These are phyloP conservation scores for Calliphora vomitoria DNA, from an alignment of 2,888 invertebrate species.

Conservation along the genomic window DNA sequence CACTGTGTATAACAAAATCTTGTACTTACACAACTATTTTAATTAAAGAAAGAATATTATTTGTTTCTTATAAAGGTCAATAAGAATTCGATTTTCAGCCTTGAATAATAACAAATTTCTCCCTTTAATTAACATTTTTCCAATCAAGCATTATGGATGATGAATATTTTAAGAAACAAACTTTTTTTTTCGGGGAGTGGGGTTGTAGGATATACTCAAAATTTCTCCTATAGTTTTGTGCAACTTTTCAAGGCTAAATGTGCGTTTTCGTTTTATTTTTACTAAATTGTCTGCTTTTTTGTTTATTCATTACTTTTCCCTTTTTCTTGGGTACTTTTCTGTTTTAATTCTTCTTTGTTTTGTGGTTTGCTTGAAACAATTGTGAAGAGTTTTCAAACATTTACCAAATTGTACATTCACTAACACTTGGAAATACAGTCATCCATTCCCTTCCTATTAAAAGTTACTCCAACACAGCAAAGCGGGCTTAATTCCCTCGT, in stretches of 20 bases:
- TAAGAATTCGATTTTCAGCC: no score
- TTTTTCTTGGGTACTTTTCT: neutral
- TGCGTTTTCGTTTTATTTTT: slow-evolving; percentile 25
- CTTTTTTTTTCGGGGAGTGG: neutral
- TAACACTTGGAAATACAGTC: neutral
- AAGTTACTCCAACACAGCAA: neutral
- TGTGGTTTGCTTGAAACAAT: slow-evolving; percentile 9
- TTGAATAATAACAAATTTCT: no score
- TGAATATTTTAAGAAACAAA: no score
- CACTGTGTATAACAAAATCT: no score
- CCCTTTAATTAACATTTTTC: no score
- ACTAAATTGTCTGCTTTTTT: neutral
- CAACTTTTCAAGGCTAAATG: slow-evolving; percentile 59
- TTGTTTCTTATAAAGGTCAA: no score
- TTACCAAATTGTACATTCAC: neutral
- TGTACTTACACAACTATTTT: no score
- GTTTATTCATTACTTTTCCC: neutral
- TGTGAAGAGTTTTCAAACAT: neutral
- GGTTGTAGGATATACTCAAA: neutral
- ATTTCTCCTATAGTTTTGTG: neutral
- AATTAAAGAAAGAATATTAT: no score
- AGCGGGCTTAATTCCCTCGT: neutral
- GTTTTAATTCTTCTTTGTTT: slow-evolving; percentile 2
- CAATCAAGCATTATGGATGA: no score
- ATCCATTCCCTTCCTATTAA: neutral